These are phyloP conservation scores for Leptura quadrifasciata DNA, from an alignment of 2,888 invertebrate species.

Conservation along the genomic window DNA sequence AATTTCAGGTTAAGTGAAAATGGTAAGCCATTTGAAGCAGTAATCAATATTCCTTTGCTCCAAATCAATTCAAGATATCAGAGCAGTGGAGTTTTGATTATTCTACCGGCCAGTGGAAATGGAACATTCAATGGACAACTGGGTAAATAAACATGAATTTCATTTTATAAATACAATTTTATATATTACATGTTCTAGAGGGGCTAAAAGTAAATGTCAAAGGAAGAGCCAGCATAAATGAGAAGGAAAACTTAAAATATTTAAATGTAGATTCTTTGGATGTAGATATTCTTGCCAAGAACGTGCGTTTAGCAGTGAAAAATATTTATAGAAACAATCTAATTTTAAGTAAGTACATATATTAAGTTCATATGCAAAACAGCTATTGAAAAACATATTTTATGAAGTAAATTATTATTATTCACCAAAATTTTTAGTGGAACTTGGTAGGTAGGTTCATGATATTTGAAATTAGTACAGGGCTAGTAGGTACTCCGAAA, in stretches of 20 bases:
- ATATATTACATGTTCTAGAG: constrained; percentile 72
- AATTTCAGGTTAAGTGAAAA: constrained; percentile 75
- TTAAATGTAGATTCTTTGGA: constrained; percentile 79
- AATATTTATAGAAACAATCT: constrained; percentile 82
- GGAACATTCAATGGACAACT: constrained; percentile 82
- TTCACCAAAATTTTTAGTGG: no score
- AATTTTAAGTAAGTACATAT: constrained; percentile 78
- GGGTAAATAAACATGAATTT: constrained; percentile 70
- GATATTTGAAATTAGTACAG: no score
- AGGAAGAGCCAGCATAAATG: constrained; percentile 76
- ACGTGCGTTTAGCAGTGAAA: constrained; percentile 79
- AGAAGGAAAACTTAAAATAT: constrained; percentile 74
- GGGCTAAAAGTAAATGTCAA: constrained; percentile 78
- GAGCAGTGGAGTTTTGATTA: constrained; percentile 82
- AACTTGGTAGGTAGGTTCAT: no score
- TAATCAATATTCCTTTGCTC: constrained; percentile 80
- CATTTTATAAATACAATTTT: not conserved
- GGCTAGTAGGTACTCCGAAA: no score
- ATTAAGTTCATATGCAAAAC: no score
- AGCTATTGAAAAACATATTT: no score
- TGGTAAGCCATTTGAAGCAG: constrained; percentile 81
- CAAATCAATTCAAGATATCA: constrained; percentile 81
- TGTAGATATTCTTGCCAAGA: constrained; percentile 78
- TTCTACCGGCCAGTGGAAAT: constrained; percentile 83
- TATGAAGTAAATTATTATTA: no score